phyloP scores from a whole-genome alignment of 2,888 invertebrate species.

The Apantesis nais region DNA sequence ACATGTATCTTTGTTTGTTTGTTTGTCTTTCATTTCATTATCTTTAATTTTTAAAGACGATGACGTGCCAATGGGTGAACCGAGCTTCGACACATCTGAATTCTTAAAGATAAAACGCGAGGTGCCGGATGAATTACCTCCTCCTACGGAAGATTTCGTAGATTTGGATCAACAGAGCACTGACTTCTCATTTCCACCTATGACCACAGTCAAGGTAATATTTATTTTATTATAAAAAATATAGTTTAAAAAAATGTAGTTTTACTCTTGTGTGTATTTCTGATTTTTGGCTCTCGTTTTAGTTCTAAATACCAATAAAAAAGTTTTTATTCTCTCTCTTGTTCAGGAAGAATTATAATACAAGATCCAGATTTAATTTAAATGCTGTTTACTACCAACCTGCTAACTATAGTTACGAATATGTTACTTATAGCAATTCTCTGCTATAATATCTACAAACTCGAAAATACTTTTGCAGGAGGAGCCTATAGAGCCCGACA shows the following conservation, averaged over 20 bases:
- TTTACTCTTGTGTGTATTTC: no score
- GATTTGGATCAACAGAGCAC: constrained; percentile 68
- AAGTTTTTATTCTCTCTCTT: no score
- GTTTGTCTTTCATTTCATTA: not conserved
- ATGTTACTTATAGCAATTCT: not conserved
- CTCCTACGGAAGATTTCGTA: constrained; percentile 67
- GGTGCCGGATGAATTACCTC: constrained; percentile 71
- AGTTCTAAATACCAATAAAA: no score
- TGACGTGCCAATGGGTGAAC: constrained; percentile 89
- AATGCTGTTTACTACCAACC: no score
- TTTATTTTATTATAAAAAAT: not conserved
- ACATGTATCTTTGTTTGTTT: not conserved
- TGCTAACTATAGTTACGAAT: no score
- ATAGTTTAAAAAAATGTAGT: no score
- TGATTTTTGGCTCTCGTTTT: no score
- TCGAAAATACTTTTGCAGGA: constrained; percentile 58
- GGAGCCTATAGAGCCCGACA: constrained; percentile 76
- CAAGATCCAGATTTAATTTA: no score
- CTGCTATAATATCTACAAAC: not conserved
- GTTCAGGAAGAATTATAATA: no score
- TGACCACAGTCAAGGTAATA: constrained; percentile 67
- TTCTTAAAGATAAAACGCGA: constrained; percentile 87
- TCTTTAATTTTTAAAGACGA: constrained; percentile 58
- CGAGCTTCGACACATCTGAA: constrained; percentile 94
- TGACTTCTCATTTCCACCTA: constrained; percentile 71